Evolutionary conservation across 2,888 invertebrate genomes (phyloP).

Genomic region (Ectobius pallidus): DNA sequence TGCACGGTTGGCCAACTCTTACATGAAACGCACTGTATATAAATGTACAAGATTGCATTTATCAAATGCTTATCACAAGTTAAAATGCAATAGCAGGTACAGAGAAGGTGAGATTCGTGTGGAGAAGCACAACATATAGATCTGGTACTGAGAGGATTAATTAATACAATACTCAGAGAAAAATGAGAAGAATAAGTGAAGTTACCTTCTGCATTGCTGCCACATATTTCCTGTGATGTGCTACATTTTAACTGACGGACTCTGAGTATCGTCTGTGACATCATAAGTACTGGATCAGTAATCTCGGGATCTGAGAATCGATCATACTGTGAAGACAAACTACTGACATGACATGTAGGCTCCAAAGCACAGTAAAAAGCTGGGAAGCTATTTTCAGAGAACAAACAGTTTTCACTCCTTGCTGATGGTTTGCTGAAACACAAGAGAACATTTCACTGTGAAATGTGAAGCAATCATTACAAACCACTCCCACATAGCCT

Average conservation of each 20-base stretch:
- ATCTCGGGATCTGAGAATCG: constrained; percentile 52
- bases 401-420: not conserved
- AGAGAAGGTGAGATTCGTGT: too few species aligned
- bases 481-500: too few species aligned
- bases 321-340: constrained; percentile 52
- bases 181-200: too few species aligned
- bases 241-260: constrained; percentile 54
- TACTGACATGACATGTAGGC: constrained; percentile 50
- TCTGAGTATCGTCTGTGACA: constrained; percentile 53
- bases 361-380: constrained; percentile 54
- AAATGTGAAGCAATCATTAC: not conserved
- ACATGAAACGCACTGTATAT: too few species aligned
- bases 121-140: too few species aligned
- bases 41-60: too few species aligned
- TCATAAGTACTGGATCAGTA: constrained; percentile 51
- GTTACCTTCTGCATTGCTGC: constrained; percentile 47
- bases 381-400: constrained; percentile 51
- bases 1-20: too few species aligned
- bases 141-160: too few species aligned
- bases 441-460: not conserved
- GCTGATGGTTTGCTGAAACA: constrained; percentile 27
- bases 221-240: constrained; percentile 49
- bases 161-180: too few species aligned
- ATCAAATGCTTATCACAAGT: too few species aligned
- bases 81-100: too few species aligned